phyloP scores from a whole-genome alignment of 92 coral and sea anemone genomes.

The Parazoanthus swiftii region DNA sequence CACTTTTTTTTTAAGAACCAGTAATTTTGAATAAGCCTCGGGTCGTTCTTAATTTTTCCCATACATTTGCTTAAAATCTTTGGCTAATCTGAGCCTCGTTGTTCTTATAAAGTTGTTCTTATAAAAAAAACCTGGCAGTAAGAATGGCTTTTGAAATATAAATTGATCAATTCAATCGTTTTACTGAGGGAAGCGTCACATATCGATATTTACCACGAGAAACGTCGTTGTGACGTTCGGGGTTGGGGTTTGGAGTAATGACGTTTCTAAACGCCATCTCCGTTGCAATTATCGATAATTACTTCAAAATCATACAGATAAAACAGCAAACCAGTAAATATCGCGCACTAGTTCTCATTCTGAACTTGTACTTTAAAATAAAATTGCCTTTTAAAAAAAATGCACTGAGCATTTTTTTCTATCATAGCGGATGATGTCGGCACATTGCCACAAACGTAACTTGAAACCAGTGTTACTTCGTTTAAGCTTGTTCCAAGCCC shows the following conservation, averaged over 20 bases:
- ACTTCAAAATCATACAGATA: not conserved
- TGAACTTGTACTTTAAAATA: not conserved
- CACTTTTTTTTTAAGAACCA: no score
- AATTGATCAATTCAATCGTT: no score
- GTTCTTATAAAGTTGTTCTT: no score
- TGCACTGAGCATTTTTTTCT: not conserved
- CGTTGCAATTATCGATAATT: no score
- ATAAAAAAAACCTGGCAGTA: no score
- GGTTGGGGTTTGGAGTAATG: not conserved
- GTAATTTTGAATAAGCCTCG: no score
- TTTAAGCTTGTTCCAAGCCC: slow-evolving; percentile 3
- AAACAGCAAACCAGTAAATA: not conserved
- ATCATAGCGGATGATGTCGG: not conserved
- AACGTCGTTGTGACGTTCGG: not conserved
- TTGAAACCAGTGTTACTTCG: not conserved
- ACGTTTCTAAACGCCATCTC: not conserved
- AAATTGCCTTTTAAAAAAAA: not conserved
- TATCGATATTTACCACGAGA: no score
- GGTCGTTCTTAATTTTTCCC: no score
- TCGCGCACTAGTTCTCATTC: not conserved
- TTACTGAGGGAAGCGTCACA: no score
- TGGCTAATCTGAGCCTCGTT: no score
- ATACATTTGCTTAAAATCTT: no score
- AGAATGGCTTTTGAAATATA: no score
- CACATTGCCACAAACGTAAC: not conserved